These are phyloP conservation scores for Periplaneta americana DNA, from an alignment of 1,140 invertebrate genomes.

Conservation along the genomic window DNA sequence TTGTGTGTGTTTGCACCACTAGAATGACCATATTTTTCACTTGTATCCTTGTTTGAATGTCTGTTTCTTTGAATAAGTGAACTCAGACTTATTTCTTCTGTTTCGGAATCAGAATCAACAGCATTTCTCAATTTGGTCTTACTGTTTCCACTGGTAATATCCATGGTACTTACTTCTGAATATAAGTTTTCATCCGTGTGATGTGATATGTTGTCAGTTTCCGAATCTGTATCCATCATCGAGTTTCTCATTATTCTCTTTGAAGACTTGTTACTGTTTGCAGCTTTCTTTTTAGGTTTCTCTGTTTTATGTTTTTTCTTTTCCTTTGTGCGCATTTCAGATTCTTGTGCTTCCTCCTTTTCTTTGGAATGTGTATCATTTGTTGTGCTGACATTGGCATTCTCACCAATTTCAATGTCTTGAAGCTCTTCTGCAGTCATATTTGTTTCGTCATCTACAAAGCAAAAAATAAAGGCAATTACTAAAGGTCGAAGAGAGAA, in stretches of 20 bases:
- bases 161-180: background rate
- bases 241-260: background rate
- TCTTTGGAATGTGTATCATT: background rate
- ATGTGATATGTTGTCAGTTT: background rate
- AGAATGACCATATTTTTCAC: background rate
- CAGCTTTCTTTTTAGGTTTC: background rate
- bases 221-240: background rate
- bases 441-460: background rate
- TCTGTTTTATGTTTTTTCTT: background rate
- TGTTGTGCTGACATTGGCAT: background rate
- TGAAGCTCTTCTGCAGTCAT: background rate
- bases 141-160: background rate
- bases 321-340: background rate
- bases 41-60: background rate
- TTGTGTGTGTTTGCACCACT: background rate
- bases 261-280: background rate
- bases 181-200: background rate
- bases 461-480: background rate
- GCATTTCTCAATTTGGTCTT: background rate
- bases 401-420: background rate
- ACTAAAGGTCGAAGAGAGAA: background rate
- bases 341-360: no score
- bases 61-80: background rate
- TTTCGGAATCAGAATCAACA: background rate
- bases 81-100: background rate